Evolutionary conservation across 2,113 vertebrate species (phyloP), one percentile per base, ranked within the genome.

Genomic region (Dascyllus trimaculatus): DNA sequence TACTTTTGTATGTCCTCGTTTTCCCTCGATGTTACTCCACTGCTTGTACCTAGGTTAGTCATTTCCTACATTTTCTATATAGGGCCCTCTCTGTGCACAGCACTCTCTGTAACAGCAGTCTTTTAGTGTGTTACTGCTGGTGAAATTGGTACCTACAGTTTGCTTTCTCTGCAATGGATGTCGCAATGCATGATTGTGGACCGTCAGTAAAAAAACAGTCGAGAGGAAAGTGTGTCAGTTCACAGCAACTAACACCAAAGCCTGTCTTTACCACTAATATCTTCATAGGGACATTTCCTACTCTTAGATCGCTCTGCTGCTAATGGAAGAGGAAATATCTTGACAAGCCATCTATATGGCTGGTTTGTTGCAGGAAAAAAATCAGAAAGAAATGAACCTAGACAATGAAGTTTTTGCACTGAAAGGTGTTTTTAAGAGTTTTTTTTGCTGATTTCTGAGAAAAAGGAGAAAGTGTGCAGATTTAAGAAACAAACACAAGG

Each of bases 91-190:
- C 35, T 26, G 32, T 40, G 24, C 63, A 15, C 15, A 61, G 19
- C 73, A 56, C 59, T 78, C 65, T 57, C 38, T 66, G 38, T 19
- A 35, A 59, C 63, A 76, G 45, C 53, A 46, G 60, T 35, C 32
- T 35, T 35, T 35, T 35, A 35, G 32, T 35, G 32, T 10, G 9
- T 52, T 29, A 7, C 57, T 18, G 71, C 77, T 80, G 75, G 19
- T 78, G 26, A 84, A 91, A 91, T 72, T 58, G 78, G 40, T 26
- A 69, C 76, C 83, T 80, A 8, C 26, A 51, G 29, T 61, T 75
- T 58, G 5, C 5, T 48, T n/a, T 56, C 75, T 79, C 63, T 22
- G 75, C 29, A 48, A 46, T 64, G 13, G 78, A 11, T 1, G 57
- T 18, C 32, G 58, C 26, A 4, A 45, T 18, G 76, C 49, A n/a